Evolutionary conservation across 1,140 invertebrate genomes (phyloP).

Genomic region (Trichomalopsis sarcophagae): DNA sequence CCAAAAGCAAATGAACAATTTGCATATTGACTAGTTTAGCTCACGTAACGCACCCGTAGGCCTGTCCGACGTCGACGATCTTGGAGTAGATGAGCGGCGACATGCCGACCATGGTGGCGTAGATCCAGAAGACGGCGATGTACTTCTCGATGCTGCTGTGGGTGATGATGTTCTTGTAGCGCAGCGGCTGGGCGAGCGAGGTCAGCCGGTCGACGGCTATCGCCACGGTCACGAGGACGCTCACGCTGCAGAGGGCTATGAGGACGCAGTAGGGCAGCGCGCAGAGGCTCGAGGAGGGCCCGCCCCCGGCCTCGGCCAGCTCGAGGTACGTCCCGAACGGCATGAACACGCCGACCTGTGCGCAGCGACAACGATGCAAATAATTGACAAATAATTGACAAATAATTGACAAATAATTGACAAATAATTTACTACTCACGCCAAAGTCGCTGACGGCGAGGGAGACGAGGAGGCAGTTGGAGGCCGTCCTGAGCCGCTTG

Average conservation of each 20-base stretch:
- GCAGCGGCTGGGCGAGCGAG: conserved; percentile 79
- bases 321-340: conserved; percentile 81
- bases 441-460: conserved; percentile 84
- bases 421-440: conserved; percentile 73
- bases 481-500: conserved; percentile 79
- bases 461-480: conserved; percentile 84
- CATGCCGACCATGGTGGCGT: conserved; percentile 76
- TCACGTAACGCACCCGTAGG: conserved; percentile 59
- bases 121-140: conserved; percentile 79
- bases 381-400: too few species aligned
- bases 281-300: conserved; percentile 67
- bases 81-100: conserved; percentile 76
- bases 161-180: conserved; percentile 80
- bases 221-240: conserved; percentile 79
- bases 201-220: conserved; percentile 82
- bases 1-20: too few species aligned
- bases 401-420: too few species aligned
- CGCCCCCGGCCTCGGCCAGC: conserved; percentile 68
- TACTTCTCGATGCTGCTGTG: conserved; percentile 78
- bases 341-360: conserved; percentile 80
- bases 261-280: conserved; percentile 78
- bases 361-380: too few species aligned
- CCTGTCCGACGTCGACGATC: conserved; percentile 59
- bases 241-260: conserved; percentile 80
- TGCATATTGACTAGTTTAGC: too few species aligned